phyloP scores from a whole-genome alignment of 2,113 vertebrate species.

The Mellivora capensis region DNA sequence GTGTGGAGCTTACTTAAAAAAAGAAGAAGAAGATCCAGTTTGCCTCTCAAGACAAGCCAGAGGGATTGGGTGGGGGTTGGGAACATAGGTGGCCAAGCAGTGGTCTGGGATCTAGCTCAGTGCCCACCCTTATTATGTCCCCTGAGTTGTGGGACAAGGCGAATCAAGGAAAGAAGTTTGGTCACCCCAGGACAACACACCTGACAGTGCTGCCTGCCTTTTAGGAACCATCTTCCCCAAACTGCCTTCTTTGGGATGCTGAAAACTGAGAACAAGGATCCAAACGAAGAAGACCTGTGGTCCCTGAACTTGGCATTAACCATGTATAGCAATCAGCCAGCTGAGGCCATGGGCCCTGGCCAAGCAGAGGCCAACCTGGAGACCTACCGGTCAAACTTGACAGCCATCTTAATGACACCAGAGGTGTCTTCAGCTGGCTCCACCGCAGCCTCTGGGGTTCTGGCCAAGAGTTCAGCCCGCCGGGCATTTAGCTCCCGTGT shows the following conservation, averaged over 20 bases:
- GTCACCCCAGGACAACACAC: not conserved
- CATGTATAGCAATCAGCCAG: not conserved
- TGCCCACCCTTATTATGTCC: not conserved
- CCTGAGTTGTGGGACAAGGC: not conserved
- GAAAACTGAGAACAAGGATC: not conserved
- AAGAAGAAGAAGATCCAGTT: not conserved
- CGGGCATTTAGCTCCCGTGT: slow-evolving; percentile 77
- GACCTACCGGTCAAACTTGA: slow-evolving; percentile 92
- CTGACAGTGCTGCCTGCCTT: not conserved
- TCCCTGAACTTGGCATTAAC: not conserved
- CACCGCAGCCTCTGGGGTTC: slow-evolving; percentile 54
- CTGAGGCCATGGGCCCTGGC: not conserved
- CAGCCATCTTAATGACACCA: slow-evolving; percentile 88
- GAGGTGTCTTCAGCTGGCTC: slow-evolving; percentile 80
- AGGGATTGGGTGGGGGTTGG: not conserved
- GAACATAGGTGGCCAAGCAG: not conserved
- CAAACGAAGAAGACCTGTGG: slow-evolving; percentile 11
- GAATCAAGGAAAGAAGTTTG: not conserved
- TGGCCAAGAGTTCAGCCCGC: slow-evolving; percentile 76
- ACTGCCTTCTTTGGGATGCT: slow-evolving; percentile 7
- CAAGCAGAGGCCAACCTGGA: not conserved
- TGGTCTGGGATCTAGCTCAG: not conserved
- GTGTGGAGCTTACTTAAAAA: not conserved
- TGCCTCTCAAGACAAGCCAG: not conserved
- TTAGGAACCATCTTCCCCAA: not conserved